Base-by-base conservation (phyloP, 2,797 vertebrate genomes). In the Trachurus trachurus region DNA sequence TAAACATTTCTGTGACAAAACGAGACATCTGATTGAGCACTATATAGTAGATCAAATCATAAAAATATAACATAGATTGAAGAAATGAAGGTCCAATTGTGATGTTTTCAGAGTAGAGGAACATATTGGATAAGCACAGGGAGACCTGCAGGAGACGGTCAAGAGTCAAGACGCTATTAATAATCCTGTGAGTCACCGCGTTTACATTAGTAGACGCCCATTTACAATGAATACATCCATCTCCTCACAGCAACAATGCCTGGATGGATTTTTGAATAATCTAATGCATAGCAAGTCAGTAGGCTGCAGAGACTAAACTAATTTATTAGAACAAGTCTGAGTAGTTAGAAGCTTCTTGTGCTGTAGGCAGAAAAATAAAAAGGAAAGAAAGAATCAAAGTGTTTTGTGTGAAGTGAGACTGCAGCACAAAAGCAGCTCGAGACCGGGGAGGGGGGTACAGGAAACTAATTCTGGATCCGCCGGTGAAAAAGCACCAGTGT, bases 81-180 rank as follows among this genome's bases (percentile, higher is more conserved):
- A 37, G 34, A 37, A 37, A 37, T 37, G 7, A 37, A 6, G 34
- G 34, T 37, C 7, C 34, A 29, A 29, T 8, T 3, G 15, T 29
- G 12, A 54, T 29, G 52, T 29, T 12, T 22, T 54, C 12, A 29
- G 52, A 15, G 26, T 22, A 52, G n/a, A 13, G 50, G 50, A 54
- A 26, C 13, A 29, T 15, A 29, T 1, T 34, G 29, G 29, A 58
- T 29, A 31, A 19, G 17, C 72, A 69, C 13, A 50, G n/a, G 49
- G 19, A 66, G 70, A n/a, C 42, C 16, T 2, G 31, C 8, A 44
- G 59, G 56, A 58, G 49, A 56, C 22, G 13, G 72, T 75, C 68
- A 78, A 52, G 44, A 29, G 72, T 75, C 68, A 78, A 52, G 44
- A 29, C 34, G 60, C 82, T 87, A 90, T 78, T 81, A 80, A 88